Evolutionary conservation across 2,888 invertebrate genomes (phyloP), one percentile per base, ranked within the genome.

Genomic region (Automeris io): DNA sequence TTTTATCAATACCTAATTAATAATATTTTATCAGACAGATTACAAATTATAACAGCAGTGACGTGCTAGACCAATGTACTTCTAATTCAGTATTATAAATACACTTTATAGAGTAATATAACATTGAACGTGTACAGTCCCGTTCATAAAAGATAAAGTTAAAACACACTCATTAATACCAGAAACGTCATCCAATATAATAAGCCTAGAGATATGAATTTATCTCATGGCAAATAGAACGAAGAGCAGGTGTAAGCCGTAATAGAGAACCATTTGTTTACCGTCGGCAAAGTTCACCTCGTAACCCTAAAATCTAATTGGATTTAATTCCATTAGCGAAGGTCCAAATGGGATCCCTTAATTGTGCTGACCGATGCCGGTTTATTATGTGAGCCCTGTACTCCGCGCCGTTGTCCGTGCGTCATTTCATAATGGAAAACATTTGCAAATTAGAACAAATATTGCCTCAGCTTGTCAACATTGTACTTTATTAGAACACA

Each of bases 261-360:
- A 75, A 70, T 75, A 68, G 70, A 70, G 67, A 67, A 63, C 74
- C 72, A 82, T 81, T 85, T 83, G 81, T 81, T 78, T 77, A 74
- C 78, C 69, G 74, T 67, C 67, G 70, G 74, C 71, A 78, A 81
- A 81, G 74, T 80, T 78, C 81, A 80, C 81, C 80, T 79, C 78
- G 79, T 82, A 80, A 80, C 82, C 78, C 78, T 82, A 76, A 82
- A 82, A 81, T 82, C 80, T 85, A 86, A 85, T 85, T 85, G 85
- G 82, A 82, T 85, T 82, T 80, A 82, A 83, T 85, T 83, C 83
- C 83, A 86, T 86, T 86, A 85, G 72, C 75, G 62, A 72, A 77
- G 81, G 81, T 80, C 79, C 78, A 79, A 82, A 80, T 78, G 78
- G 80, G 72, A 59, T 69, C 75, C 74, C 72, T 74, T 72, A 82